Evolutionary conservation across 1,140 invertebrate species (phyloP).

Genomic region (Cyclargus thomasi): DNA sequence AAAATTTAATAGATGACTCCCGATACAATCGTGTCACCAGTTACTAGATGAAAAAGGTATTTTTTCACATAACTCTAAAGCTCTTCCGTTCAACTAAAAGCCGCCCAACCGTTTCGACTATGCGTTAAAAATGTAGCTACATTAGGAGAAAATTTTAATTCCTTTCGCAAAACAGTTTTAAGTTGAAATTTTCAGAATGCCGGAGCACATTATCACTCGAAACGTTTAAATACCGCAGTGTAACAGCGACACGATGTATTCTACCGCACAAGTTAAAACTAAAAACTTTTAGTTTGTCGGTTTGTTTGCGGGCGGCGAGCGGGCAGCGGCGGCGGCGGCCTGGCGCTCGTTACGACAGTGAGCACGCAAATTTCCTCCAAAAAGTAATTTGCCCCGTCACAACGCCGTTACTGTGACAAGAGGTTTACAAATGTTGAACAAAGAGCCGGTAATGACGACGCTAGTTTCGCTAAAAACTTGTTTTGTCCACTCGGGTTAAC

Average conservation of each 20-base stretch:
- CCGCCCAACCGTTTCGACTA: not conserved
- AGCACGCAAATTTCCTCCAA: slow-evolving; percentile 44
- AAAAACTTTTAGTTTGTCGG: slow-evolving; percentile 55
- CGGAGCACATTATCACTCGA: slow-evolving; percentile 21
- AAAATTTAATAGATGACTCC: too few relatives aligned
- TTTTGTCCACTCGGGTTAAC: slow-evolving; percentile 22
- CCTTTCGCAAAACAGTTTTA: slow-evolving; percentile 3
- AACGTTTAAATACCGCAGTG: slow-evolving; percentile 34
- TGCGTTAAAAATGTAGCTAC: slow-evolving; percentile 7
- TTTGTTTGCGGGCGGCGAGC: slow-evolving; percentile 46
- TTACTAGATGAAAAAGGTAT: not conserved
- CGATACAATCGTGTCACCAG: too few relatives aligned
- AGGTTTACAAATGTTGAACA: slow-evolving; percentile 59
- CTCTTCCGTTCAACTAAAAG: not conserved
- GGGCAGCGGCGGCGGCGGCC: slow-evolving; percentile 8
- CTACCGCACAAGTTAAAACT: slow-evolving; percentile 44
- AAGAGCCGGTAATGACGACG: slow-evolving; percentile 58
- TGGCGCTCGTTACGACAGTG: slow-evolving; percentile 46
- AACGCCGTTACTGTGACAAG: slow-evolving; percentile 29
- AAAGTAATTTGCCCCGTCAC: slow-evolving; percentile 67
- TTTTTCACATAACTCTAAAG: not conserved
- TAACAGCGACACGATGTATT: slow-evolving; percentile 38
- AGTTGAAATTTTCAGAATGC: slow-evolving; percentile 15
- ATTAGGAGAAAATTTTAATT: slow-evolving; percentile 16
- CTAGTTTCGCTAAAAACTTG: slow-evolving; percentile 43